Evolutionary conservation across 2,113 vertebrate genomes (phyloP).

Genomic region (Dicentrarchus labrax): DNA sequence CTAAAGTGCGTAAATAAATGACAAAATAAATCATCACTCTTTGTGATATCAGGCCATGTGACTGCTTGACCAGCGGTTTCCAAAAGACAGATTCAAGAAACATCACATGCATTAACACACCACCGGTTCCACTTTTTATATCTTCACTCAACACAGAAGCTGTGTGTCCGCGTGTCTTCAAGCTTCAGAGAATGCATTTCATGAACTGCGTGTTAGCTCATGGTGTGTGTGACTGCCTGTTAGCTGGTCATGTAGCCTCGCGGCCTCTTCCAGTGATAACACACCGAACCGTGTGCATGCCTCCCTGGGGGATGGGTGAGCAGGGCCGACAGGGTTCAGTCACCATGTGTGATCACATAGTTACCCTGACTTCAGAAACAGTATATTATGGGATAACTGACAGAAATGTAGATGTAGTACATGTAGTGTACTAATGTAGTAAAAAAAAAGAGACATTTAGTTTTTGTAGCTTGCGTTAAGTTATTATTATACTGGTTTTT

Average conservation of each 20-base stretch:
- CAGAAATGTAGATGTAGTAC: not conserved
- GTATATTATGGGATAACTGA: not conserved
- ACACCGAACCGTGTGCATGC: conserved; percentile 41
- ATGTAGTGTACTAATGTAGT: no score
- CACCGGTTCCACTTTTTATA: conserved; percentile 29
- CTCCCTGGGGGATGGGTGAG: not conserved
- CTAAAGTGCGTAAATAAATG: conserved; percentile 7
- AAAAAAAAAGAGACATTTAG: no score
- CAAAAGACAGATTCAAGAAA: conserved; percentile 17
- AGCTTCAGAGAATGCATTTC: not conserved
- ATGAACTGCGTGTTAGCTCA: conserved; percentile 50
- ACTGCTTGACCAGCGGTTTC: not conserved
- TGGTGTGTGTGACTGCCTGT: conserved; percentile 34
- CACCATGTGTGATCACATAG: not conserved
- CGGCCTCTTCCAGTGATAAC: conserved; percentile 17
- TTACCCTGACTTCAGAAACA: not conserved
- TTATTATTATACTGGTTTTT: no score
- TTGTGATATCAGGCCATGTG: not conserved
- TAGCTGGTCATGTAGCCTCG: conserved; percentile 9
- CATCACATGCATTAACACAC: conserved; percentile 26
- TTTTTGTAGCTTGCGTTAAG: no score
- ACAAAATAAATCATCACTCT: not conserved
- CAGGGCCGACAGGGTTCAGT: not conserved
- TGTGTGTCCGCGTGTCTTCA: conserved; percentile 4
- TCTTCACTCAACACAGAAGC: not conserved